Conservation (phyloP, 2,888 invertebrate species). For the Psococerastis gibbosa region DNA sequence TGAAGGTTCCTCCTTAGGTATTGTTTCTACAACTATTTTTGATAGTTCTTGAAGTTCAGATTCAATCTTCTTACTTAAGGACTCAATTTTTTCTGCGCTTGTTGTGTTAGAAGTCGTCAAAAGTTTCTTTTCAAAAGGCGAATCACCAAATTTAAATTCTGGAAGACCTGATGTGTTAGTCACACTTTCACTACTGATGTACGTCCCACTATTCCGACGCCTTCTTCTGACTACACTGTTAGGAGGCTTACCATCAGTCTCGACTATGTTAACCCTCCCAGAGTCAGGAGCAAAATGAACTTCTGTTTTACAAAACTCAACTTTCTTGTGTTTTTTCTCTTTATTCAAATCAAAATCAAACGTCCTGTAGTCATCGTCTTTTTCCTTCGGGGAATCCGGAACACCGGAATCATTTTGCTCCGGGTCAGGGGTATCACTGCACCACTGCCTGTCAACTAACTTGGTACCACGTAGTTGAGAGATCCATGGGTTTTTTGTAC, state of each 20-base stretch:
- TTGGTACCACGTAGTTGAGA: conserved; percentile 4
- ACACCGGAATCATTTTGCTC: background rate
- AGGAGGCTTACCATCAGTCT: conserved; percentile 72
- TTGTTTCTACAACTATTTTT: conserved; percentile 1
- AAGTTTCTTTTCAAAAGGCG: conserved; percentile 10
- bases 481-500: conserved; percentile 2
- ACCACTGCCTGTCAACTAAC: conserved; percentile 4
- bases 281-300: conserved; percentile 74
- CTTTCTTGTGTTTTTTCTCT: conserved; percentile 41
- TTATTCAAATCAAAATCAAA: conserved; percentile 24
- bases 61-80: conserved; percentile 1
- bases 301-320: conserved; percentile 76
- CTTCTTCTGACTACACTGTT: conserved; percentile 58
- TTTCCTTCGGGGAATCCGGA: conserved; percentile 20
- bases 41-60: conserved; percentile 6
- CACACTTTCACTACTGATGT: too few species aligned
- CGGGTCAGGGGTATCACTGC: background rate
- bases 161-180: conserved; percentile 14
- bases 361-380: conserved; percentile 27
- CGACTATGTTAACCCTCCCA: conserved; percentile 69
- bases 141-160: conserved; percentile 18
- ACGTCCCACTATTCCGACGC: conserved; percentile 35
- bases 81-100: conserved; percentile 9
- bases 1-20: conserved; percentile 25
- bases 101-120: conserved; percentile 11